Evolutionary conservation across 2,888 invertebrate species (phyloP).

Genomic region (Strigamia crassipes): DNA sequence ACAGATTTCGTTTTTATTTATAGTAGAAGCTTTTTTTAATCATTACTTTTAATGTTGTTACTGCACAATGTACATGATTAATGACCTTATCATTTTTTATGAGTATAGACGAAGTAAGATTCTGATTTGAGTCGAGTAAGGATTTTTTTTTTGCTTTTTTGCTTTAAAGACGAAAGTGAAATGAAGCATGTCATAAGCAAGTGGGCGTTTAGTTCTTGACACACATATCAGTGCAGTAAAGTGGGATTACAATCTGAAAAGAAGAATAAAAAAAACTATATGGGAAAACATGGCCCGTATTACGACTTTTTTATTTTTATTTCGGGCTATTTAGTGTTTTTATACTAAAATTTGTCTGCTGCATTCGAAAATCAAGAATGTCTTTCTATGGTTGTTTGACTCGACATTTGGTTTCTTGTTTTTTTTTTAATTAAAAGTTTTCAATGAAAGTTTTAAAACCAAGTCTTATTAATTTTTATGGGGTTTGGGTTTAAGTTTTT

Average conservation of each 20-base stretch:
- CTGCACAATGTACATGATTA: constrained; percentile 24
- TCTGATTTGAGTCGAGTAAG: not conserved
- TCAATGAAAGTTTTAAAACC: too few species aligned
- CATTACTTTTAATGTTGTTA: constrained; percentile 31
- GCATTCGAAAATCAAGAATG: too few species aligned
- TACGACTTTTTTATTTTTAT: too few species aligned
- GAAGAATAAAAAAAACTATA: not conserved
- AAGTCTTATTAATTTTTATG: too few species aligned
- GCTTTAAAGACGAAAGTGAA: not conserved
- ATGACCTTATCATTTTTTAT: constrained; percentile 34
- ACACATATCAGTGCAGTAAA: not conserved
- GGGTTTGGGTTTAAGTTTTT: too few species aligned
- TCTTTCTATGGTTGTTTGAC: too few species aligned
- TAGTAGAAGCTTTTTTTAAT: not conserved
- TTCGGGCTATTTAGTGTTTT: too few species aligned
- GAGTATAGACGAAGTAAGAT: not conserved
- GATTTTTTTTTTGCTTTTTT: not conserved
- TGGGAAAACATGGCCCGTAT: not conserved
- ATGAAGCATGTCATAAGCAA: not conserved
- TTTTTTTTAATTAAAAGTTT: too few species aligned
- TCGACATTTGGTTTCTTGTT: too few species aligned
- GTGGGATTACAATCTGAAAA: not conserved
- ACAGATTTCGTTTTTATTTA: not conserved
- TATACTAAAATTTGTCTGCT: too few species aligned
- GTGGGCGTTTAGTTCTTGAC: not conserved